Conservation (phyloP, 2,113 vertebrate species). For the Xenus cinereus region DNA sequence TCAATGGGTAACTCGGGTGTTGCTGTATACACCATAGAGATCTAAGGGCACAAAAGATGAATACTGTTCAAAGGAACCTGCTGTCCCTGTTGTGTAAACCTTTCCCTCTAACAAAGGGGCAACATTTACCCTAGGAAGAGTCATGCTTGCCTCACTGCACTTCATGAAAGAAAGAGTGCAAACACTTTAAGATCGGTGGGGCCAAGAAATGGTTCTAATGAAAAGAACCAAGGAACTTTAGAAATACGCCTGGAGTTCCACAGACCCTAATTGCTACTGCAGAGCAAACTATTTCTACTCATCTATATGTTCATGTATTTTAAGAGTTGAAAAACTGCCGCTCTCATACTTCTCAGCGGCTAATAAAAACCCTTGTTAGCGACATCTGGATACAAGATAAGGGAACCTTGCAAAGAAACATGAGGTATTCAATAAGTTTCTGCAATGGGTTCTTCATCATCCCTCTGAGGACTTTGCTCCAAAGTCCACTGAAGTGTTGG, state of each 20-base stretch:
- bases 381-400: conserved; percentile 59
- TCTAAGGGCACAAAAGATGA: conserved; percentile 28
- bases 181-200: neutral
- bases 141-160: neutral
- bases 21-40: neutral
- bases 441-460: neutral
- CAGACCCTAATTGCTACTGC: neutral
- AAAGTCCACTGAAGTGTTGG: conserved; percentile 23
- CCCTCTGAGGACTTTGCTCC: conserved; percentile 7
- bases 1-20: neutral
- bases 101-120: conserved; percentile 4
- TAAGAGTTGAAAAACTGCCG: conserved; percentile 12
- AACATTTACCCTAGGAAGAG: neutral
- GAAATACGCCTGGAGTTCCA: neutral
- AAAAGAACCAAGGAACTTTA: neutral
- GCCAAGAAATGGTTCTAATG: neutral
- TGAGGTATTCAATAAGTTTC: conserved; percentile 37
- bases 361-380: conserved; percentile 63
- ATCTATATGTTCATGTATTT: neutral
- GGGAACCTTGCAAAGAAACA: conserved; percentile 44
- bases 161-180: neutral
- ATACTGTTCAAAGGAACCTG: conserved; percentile 44
- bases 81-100: conserved; percentile 26
- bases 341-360: conserved; percentile 39
- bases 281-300: neutral